Conservation (phyloP, 1,140 invertebrate species). For the Drosophila takahashii region DNA sequence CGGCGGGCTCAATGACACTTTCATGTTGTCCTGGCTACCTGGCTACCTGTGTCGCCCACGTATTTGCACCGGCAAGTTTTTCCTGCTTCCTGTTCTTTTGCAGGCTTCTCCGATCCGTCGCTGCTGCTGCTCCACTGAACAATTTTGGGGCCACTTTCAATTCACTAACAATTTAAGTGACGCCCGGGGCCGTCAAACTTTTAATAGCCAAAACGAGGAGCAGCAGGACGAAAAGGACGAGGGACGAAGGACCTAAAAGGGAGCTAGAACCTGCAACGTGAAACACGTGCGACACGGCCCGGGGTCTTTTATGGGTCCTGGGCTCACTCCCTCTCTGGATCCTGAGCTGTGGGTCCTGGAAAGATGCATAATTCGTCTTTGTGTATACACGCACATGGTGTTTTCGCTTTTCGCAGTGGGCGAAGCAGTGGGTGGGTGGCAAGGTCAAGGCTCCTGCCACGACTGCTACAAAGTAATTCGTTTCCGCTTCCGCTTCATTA, state of each 20-base stretch:
- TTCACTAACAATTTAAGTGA: conserved; percentile 70
- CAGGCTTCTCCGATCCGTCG: neutral
- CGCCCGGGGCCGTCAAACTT: conserved; percentile 59
- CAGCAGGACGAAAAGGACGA: conserved; percentile 4
- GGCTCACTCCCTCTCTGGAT: neutral
- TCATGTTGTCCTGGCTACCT: conserved; percentile 7
- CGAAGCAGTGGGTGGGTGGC: neutral
- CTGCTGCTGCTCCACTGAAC: conserved; percentile 27
- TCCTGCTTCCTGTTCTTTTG: neutral
- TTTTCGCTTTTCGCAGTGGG: no score
- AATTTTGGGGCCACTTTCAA: conserved; percentile 36
- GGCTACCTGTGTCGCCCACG: neutral
- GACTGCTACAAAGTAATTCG: conserved; percentile 66
- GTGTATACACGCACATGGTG: conserved; percentile 43
- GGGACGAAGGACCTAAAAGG: neutral
- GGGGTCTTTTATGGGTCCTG: conserved; percentile 16
- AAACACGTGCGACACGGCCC: conserved; percentile 54
- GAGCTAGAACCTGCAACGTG: conserved; percentile 14
- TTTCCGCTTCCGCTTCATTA: conserved; percentile 74
- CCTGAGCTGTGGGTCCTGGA: conserved; percentile 2
- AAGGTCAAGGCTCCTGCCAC: conserved; percentile 62
- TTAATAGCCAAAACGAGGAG: conserved; percentile 62
- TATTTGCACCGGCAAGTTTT: conserved; percentile 5
- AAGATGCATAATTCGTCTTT: conserved; percentile 34
- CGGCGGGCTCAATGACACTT: conserved; percentile 9